These are phyloP conservation scores for Echinarachnius parma DNA, from an alignment of 53 echinoderm and acorn worm species.

Conservation along the genomic window DNA sequence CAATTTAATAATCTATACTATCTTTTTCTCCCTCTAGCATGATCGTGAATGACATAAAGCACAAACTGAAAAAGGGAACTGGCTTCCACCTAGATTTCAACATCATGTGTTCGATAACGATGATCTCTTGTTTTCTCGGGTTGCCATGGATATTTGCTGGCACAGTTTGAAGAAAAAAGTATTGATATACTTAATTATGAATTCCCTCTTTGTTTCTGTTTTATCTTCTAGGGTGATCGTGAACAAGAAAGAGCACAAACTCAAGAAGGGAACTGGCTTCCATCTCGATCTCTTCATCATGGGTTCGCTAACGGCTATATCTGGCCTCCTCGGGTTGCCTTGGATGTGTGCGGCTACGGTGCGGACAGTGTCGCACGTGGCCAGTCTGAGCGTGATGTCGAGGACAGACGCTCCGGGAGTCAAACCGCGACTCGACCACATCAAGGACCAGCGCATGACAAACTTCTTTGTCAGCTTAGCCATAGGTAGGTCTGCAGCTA, in stretches of 20 bases:
- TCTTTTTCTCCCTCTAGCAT: no score
- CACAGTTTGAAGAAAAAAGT: no score
- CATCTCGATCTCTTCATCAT: conserved; percentile 95
- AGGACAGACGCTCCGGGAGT: conserved; percentile 92
- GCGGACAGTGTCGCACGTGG: conserved; percentile 84
- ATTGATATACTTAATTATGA: no score
- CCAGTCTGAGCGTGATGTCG: conserved; percentile 83
- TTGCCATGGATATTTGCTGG: conserved; percentile 98
- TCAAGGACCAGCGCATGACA: conserved; percentile 96
- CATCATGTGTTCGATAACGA: conserved; percentile 80
- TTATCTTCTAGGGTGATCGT: conserved; percentile 90
- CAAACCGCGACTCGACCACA: conserved; percentile 83
- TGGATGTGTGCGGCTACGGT: conserved; percentile 98
- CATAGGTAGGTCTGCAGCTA: conserved; percentile 75
- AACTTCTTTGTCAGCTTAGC: conserved; percentile 89
- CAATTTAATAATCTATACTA: no score
- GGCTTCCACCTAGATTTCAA: conserved; percentile 93
- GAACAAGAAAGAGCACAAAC: conserved; percentile 83
- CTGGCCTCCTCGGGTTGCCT: conserved; percentile 81
- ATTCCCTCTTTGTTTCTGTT: no score
- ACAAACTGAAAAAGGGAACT: conserved; percentile 92
- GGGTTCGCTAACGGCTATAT: conserved; percentile 67
- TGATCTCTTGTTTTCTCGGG: conserved; percentile 69
- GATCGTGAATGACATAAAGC: conserved; percentile 78
- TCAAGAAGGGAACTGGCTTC: conserved; percentile 93